Evolutionary conservation across 2,888 invertebrate species (phyloP), one percentile per base, ranked within the genome.

Genomic region (Phalera bucephala): DNA sequence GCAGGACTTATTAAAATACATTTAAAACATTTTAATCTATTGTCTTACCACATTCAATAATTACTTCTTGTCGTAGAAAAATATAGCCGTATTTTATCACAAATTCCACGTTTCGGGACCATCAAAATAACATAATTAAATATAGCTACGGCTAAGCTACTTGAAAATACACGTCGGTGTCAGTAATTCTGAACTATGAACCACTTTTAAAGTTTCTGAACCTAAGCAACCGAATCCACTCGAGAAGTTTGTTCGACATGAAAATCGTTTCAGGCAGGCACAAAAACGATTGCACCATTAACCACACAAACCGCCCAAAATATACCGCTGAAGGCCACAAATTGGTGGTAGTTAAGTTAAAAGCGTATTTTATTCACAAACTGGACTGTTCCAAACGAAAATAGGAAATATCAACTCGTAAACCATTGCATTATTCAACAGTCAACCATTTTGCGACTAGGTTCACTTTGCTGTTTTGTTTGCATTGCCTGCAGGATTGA

Each of bases 241-340:
- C 53, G 38, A 49, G 29, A 73, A 67, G 51, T 74, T 71, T 44
- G 23, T 45, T 56, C 25, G 48, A 72, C 74, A 73, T 38, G 75
- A 59, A 67, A 75, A 69, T 49, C 69, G 63, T 72, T 74, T 75
- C 49, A 72, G 48, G 36, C 21, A 21, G 36, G 33, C 33, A 49
- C 30, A 49, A 40, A 45, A 50, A 47, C n/a, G 21, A 36, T 33
- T 33, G 22, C 6, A 42, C 31, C 10, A 22, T 39, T 28, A 36
- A 36, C 40, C 37, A 38, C 36, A 40, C 35, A 14, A 28, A 28
- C 17, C 34, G 30, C 7, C 21, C 7, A 17, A 5, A n/a, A 17
- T 5, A 3, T 17, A 3, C 17, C 5, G 17, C 17, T 17, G 17
- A 23, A 2, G 2, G 2, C 23, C 3, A 10, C 6, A 3, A 10